Base-by-base conservation (phyloP, 2,113 vertebrate genomes). In the Corythaixoides concolor region DNA sequence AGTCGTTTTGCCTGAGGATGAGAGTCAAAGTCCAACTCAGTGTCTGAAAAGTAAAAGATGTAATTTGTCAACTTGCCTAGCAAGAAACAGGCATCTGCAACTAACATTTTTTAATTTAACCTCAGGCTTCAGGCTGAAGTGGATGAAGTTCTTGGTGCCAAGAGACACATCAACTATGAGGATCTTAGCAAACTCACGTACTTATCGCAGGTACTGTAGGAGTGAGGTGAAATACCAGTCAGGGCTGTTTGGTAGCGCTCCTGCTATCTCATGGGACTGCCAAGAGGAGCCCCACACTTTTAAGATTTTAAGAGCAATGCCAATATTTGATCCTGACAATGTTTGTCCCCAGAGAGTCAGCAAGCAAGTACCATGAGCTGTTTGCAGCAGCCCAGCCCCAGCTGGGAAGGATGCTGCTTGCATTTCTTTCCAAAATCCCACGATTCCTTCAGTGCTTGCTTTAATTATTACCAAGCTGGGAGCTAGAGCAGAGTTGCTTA, bases 141-240 rank as follows among this genome's bases (percentile, higher is more conserved):
- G 89, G 99, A 99, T 58, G 98, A 99, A 30, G 98, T 99, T 60
- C 96, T 99, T 32, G 99, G 99, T 58, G 97, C 98, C 90, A 99
- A 99, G 97, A 97, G 88, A 91, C 98, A 99, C 9, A 98, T 99
- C 63, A 97, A 95, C 87, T 98, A 98, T 70, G 99, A 99, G 18
- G 98, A 99, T 95, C 98, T 99, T 85, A 98, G 99, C 66, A 97
- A 98, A 47, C 96, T 99, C 70, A 92, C 97, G 79, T 99, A 99
- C 87, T 97, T 99, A 73, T 98, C 98, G 0, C 99, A 99, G 99
- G 99, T 99, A 97, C 32, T 78, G 41, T 45, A 59, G 19, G 15
- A 50, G 41, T 33, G 14, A 66, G 52, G 32, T 63, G 62, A 90
- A 74, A 68, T n/a, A 60, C 47, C 30, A 59, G 72, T 41, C 50